Base-by-base conservation (phyloP, 2,888 invertebrate species). In the Laspeyria flexula region DNA sequence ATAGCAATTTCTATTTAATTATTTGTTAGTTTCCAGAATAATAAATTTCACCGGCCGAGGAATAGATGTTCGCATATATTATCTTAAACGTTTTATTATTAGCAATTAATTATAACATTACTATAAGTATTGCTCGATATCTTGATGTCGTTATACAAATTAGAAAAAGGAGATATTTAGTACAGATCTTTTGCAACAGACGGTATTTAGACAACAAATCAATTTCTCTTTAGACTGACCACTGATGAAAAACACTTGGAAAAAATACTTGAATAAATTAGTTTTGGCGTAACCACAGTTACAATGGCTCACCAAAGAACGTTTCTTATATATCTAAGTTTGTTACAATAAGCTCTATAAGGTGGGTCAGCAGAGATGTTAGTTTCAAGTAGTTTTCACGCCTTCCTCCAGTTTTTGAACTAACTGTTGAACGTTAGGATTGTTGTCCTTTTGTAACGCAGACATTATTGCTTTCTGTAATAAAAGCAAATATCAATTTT, bases 391-490 rank as follows among this genome's bases (percentile, higher is more conserved):
- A 37, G 6, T 46, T 34, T 55, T 69, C 3, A 54, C 46, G 30
- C 60, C 66, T 64, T 74, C 76, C 65, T 69, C 69, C 38, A 86
- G 56, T 69, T 85, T 87, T 65, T 77, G 75, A 21, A 85, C 60
- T 29, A 90, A 67, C 41, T 70, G 71, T 39, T 66, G 80, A 45
- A 73, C 71, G 10, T 68, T 74, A 7, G 77, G 72, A 46, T 66
- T 76, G 9, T 55, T 62, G 44, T 84, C 83, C 3, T 73, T 74
- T 60, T 84, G 76, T 51, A 91, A 61, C 1, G 77, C 66, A 12
- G 75, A 60, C 50, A 88, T 55, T 57, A 90, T 79, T 29, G 84
- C 52, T 69, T 78, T 86, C 90, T 90, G 86, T 46, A 86, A 88
- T 50, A 77, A 80, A 66, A 7, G 9, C 7, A 25, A 7, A 25